Evolutionary conservation across 2,797 vertebrate genomes (phyloP).

Genomic region (Premnoplex brunnescens): DNA sequence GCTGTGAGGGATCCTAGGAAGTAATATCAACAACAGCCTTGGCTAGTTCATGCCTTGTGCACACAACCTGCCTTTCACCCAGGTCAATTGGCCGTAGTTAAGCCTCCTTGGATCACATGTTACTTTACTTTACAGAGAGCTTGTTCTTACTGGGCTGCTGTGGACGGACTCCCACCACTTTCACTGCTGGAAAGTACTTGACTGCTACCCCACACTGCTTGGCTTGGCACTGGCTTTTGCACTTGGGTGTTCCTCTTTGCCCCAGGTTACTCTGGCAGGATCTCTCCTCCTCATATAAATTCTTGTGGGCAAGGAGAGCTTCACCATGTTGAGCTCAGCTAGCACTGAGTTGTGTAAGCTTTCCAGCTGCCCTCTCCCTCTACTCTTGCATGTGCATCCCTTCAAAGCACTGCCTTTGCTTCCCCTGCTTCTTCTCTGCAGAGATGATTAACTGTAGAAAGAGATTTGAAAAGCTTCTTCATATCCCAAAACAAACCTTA

Average conservation of each 20-base stretch:
- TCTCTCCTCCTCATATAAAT: conserved; percentile 13
- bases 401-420: neutral
- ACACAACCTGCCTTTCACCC: neutral
- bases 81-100: neutral
- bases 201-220: conserved; percentile 6
- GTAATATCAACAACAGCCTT: neutral
- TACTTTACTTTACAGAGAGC: neutral
- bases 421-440: neutral
- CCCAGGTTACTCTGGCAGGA: conserved; percentile 28
- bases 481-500: neutral
- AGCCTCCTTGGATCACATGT: neutral
- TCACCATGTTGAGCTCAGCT: neutral
- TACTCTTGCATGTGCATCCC: neutral
- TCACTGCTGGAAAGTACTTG: neutral
- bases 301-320: conserved; percentile 6
- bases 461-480: neutral
- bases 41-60: neutral
- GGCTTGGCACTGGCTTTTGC: neutral
- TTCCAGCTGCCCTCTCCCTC: neutral
- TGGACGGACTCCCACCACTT: neutral
- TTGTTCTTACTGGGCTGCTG: neutral
- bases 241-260: conserved; percentile 1
- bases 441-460: neutral
- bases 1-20: neutral
- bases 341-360: neutral